phyloP scores from a whole-genome alignment of 2,888 invertebrate genomes.

The Drosophila kanekoi region DNA sequence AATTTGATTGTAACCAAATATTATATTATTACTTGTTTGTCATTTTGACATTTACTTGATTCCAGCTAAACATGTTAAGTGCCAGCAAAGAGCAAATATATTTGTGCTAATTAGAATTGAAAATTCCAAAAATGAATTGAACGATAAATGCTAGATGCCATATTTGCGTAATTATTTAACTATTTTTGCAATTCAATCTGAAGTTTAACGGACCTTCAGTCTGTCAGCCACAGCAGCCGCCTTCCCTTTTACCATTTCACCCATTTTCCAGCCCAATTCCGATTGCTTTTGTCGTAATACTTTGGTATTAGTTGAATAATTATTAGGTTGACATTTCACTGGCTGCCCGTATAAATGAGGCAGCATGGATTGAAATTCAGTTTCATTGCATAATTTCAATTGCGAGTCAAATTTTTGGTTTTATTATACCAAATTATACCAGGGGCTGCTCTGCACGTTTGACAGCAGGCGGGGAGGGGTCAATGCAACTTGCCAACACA shows the following conservation, averaged over 20 bases:
- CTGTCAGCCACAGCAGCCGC: no score
- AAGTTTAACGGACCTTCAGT: neutral
- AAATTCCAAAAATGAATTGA: neutral
- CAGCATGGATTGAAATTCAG: conserved; percentile 8
- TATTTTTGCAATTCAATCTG: conserved; percentile 9
- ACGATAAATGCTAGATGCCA: neutral
- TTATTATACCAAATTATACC: conserved; percentile 30
- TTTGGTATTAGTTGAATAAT: conserved; percentile 40
- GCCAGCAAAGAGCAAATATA: no score
- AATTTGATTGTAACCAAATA: no score
- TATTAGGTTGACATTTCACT: conserved; percentile 23
- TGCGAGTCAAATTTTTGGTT: conserved; percentile 27
- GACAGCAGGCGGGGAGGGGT: no score
- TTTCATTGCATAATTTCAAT: conserved; percentile 36
- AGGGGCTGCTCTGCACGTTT: no score
- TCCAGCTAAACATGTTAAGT: no score
- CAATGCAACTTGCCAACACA: conserved; percentile 11
- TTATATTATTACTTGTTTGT: no score
- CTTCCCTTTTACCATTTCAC: neutral
- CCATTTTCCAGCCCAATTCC: no score
- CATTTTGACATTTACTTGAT: no score
- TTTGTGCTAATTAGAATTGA: neutral
- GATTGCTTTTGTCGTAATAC: conserved; percentile 12
- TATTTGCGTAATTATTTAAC: neutral
- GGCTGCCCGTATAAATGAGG: neutral